Conservation (phyloP, 53 echinoderm and acorn worm species). For the Echinometra lucunter region DNA sequence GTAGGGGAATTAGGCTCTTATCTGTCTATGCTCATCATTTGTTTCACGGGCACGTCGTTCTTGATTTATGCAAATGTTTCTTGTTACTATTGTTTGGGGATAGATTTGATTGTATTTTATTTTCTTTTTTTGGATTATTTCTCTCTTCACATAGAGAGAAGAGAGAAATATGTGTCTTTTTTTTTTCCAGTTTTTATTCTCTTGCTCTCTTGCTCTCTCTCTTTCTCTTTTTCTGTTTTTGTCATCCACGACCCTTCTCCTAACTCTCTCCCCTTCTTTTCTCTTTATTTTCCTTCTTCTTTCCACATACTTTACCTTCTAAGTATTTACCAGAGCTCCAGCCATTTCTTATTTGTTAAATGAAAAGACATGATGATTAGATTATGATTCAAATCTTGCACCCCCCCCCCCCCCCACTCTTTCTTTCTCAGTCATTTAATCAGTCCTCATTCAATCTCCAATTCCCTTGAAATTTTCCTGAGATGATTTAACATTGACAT, state of each 20-base stretch:
- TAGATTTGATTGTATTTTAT: not conserved
- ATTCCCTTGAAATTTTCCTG: too few species aligned
- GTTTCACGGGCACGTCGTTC: not conserved
- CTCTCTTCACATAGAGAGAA: not conserved
- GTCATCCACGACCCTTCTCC: not conserved
- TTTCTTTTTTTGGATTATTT: not conserved
- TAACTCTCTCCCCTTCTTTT: not conserved
- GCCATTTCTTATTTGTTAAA: too few species aligned
- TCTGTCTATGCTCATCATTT: not conserved
- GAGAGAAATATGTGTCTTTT: not conserved
- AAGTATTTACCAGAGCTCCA: too few species aligned
- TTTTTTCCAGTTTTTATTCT: not conserved
- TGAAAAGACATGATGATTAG: too few species aligned
- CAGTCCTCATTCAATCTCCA: too few species aligned
- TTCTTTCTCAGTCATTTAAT: not conserved
- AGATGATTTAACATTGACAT: too few species aligned
- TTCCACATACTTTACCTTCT: not conserved
- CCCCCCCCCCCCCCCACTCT: not conserved
- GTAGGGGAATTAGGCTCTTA: not conserved
- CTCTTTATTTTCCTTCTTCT: too few species aligned
- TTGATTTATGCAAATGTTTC: not conserved
- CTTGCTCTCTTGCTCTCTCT: not conserved
- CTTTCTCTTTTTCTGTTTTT: not conserved
- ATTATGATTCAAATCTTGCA: not conserved
- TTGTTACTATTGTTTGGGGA: not conserved